phyloP scores from a whole-genome alignment of 2,113 vertebrate species.

The Macquaria ambigua region DNA sequence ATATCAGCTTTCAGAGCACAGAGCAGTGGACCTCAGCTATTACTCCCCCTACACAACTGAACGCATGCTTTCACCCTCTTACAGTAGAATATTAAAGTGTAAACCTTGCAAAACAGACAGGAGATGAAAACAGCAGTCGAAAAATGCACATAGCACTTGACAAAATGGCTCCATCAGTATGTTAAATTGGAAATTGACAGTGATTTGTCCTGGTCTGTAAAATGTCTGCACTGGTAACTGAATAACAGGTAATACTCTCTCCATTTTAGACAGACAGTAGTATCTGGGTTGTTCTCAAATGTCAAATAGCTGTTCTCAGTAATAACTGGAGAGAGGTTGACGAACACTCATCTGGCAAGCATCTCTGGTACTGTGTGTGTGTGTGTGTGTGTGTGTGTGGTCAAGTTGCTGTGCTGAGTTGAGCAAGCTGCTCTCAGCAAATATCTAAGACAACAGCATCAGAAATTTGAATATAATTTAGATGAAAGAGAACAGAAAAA shows the following conservation, averaged over 20 bases:
- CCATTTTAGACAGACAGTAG: slow-evolving; percentile 31
- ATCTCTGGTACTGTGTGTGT: background rate
- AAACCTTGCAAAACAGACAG: slow-evolving; percentile 6
- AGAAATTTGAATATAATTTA: slow-evolving; percentile 38
- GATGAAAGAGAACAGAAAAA: slow-evolving; percentile 31
- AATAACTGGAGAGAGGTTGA: slow-evolving; percentile 58
- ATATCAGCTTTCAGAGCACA: slow-evolving; percentile 10
- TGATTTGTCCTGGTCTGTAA: slow-evolving; percentile 44
- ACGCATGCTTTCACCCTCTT: slow-evolving; percentile 25
- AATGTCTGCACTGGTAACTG: slow-evolving; percentile 29
- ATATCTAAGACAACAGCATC: slow-evolving; percentile 40
- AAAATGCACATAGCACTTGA: slow-evolving; percentile 37
- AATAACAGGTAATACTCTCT: slow-evolving; percentile 59
- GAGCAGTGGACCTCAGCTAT: slow-evolving; percentile 9
- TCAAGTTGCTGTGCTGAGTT: background rate
- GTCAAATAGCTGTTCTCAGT: slow-evolving; percentile 65
- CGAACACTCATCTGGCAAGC: slow-evolving; percentile 33
- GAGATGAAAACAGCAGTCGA: slow-evolving; percentile 19
- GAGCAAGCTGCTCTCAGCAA: slow-evolving; percentile 23
- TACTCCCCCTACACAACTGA: slow-evolving; percentile 5
- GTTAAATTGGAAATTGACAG: slow-evolving; percentile 47
- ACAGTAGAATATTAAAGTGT: slow-evolving; percentile 26
- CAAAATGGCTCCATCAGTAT: slow-evolving; percentile 49
- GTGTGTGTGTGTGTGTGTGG: slow-evolving; percentile 27
- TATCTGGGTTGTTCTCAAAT: slow-evolving; percentile 36